phyloP scores from a whole-genome alignment of 2,797 vertebrate genomes.

The Acanthiza pusilla region DNA sequence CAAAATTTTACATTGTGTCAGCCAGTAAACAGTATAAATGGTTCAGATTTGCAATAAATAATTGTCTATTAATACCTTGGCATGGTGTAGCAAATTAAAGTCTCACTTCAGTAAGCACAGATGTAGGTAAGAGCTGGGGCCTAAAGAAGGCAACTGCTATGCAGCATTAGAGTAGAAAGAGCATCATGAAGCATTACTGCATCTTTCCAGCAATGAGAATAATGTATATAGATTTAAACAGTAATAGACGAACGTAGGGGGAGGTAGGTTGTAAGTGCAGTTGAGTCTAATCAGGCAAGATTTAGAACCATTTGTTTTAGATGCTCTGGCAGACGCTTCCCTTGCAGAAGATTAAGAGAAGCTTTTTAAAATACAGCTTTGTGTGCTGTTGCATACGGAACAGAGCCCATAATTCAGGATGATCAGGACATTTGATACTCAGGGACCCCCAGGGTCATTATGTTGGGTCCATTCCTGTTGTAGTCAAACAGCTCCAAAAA shows the following conservation, averaged over 20 bases:
- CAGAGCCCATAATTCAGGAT: conserved; percentile 13
- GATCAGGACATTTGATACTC: background rate
- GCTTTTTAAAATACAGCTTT: conserved; percentile 5
- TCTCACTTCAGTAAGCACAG: conserved; percentile 81
- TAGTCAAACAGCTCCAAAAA: background rate
- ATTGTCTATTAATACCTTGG: conserved; percentile 86
- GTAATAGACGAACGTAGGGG: background rate
- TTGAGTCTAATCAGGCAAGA: conserved; percentile 26
- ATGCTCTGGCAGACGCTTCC: background rate
- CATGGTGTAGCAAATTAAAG: conserved; percentile 85
- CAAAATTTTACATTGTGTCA: conserved; percentile 84
- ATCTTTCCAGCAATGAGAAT: background rate
- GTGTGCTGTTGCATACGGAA: conserved; percentile 11
- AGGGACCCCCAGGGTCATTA: background rate
- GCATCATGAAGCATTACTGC: background rate
- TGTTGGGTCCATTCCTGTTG: background rate
- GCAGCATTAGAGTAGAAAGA: conserved; percentile 21
- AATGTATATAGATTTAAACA: background rate
- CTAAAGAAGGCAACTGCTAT: conserved; percentile 51
- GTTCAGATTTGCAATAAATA: conserved; percentile 87
- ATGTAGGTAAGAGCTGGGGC: conserved; percentile 71
- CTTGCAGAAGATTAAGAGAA: background rate
- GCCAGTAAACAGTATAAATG: conserved; percentile 84
- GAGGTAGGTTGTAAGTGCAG: background rate
- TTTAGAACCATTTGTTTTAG: conserved; percentile 32